Base-by-base conservation (phyloP, 2,113 vertebrate species). In the Shinisaurus crocodilurus region DNA sequence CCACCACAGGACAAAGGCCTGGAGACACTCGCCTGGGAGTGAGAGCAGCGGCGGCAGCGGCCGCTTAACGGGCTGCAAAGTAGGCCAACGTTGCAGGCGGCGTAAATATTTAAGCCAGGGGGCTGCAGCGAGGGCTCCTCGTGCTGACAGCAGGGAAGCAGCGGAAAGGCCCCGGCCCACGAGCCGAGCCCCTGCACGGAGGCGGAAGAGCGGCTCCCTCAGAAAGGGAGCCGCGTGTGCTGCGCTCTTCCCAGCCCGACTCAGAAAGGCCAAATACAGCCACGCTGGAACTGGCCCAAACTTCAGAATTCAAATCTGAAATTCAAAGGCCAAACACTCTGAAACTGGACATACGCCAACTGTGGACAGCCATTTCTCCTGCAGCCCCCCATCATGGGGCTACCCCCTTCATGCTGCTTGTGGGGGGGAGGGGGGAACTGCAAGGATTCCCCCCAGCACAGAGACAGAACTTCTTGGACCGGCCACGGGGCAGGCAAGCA, bases 51-150 rank as follows among this genome's bases (percentile, higher is more conserved):
- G 67, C 27, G 67, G 40, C 20, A 67, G 88, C 37, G 88, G 77
- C 45, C 5, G 92, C 80, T 84, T 95, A 96, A 95, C 94, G 95
- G 94, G 86, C 90, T 88, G 91, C 83, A 94, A 96, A 96, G 95
- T 94, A 96, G 96, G 95, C 91, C 96, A 94, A 8, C 88, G 50
- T 54, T 54, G 93, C 89, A 91, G 72, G 86, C 43, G 88, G 92
- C 88, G 93, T 95, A 95, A 97, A 95, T 95, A 94, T 93, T 95
- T 96, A 94, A 95, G 82, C 95, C 91, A 75, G 0, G 5, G 87
- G 87, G 93, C 96, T 89, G 23, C 75, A 3, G 2, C 10, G 10
- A 20, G 12, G 34, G 32, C 48, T n/a, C 29, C 45, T 7, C 12
- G 32, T 10, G 57, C 18, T 37, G 85, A 32, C 27, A n/a, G 32